A percentile compares a stretch with the other conserved stretches of the same genome.
Conservation (phyloP, 2,888 invertebrate genomes). For the Polyommatus icarus region DNA sequence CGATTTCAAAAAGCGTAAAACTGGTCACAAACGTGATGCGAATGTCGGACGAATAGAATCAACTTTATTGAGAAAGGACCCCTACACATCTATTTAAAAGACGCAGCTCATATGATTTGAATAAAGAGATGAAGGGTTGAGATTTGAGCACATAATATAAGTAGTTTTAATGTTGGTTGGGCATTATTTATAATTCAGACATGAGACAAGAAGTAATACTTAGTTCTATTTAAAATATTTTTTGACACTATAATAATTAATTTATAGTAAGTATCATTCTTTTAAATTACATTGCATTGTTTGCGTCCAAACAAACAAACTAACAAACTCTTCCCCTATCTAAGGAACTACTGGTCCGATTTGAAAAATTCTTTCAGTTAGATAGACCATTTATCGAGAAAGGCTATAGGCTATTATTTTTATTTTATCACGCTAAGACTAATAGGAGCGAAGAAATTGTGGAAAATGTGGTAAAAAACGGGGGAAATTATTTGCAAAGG, state of each 20-base stretch:
- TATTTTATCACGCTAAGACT: too few species aligned
- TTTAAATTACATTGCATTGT: too few species aligned
- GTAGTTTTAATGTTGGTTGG: not conserved
- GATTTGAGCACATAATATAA: not conserved
- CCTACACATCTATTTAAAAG: conserved; percentile 17
- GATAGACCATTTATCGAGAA: too few species aligned
- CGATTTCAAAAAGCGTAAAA: conserved; percentile 27
- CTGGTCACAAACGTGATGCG: conserved; percentile 27
- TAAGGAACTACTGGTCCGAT: too few species aligned
- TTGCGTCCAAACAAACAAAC: too few species aligned
- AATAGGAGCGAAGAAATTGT: too few species aligned
- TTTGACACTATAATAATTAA: not conserved
- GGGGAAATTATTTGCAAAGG: too few species aligned
- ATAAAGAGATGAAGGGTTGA: conserved; percentile 11
- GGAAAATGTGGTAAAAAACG: too few species aligned
- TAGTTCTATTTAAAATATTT: not conserved
- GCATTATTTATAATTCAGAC: not conserved
- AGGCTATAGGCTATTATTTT: too few species aligned
- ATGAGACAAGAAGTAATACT: not conserved
- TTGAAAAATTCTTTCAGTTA: too few species aligned
- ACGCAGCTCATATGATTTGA: conserved; percentile 9
- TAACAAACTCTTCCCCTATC: too few species aligned
- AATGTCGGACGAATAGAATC: conserved; percentile 3
- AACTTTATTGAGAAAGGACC: conserved; percentile 10
- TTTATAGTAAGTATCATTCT: not conserved